A percentile compares a stretch with the other conserved stretches of the same genome.
These are phyloP conservation scores for Harmothoe impar DNA, from an alignment of 2,888 invertebrate species.

Conservation along the genomic window DNA sequence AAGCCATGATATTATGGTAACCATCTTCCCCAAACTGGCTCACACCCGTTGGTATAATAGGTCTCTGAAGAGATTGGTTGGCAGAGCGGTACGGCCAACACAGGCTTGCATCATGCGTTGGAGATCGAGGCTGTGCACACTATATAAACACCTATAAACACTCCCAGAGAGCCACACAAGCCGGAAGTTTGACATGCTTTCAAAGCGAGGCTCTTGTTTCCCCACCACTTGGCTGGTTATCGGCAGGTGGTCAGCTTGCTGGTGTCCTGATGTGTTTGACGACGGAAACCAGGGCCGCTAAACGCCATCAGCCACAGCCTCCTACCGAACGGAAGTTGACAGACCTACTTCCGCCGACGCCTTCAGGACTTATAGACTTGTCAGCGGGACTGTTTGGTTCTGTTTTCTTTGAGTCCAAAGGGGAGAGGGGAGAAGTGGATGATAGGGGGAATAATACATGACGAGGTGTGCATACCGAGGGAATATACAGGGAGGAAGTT, in stretches of 20 bases:
- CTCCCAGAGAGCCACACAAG: background rate
- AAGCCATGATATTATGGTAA: too few species aligned
- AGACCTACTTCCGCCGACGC: background rate
- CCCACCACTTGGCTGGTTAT: background rate
- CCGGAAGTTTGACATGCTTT: constrained; percentile 53
- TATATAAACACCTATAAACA: too few species aligned
- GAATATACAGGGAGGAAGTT: too few species aligned
- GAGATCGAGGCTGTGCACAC: too few species aligned
- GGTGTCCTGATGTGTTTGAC: background rate
- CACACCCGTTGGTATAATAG: too few species aligned
- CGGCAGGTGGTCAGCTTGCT: background rate
- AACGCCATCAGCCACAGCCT: background rate
- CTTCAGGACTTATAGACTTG: background rate
- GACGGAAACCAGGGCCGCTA: background rate
- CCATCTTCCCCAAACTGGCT: too few species aligned
- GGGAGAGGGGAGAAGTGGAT: background rate
- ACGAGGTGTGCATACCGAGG: background rate
- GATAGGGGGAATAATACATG: background rate
- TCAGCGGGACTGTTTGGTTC: too few species aligned
- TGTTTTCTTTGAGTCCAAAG: background rate
- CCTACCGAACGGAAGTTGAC: background rate
- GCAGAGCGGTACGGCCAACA: too few species aligned
- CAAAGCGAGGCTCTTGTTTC: constrained; percentile 32
- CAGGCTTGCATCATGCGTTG: too few species aligned
- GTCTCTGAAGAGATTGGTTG: too few species aligned